These are phyloP conservation scores for Ovibos moschatus DNA, from an alignment of 2,113 vertebrate species.

Conservation along the genomic window DNA sequence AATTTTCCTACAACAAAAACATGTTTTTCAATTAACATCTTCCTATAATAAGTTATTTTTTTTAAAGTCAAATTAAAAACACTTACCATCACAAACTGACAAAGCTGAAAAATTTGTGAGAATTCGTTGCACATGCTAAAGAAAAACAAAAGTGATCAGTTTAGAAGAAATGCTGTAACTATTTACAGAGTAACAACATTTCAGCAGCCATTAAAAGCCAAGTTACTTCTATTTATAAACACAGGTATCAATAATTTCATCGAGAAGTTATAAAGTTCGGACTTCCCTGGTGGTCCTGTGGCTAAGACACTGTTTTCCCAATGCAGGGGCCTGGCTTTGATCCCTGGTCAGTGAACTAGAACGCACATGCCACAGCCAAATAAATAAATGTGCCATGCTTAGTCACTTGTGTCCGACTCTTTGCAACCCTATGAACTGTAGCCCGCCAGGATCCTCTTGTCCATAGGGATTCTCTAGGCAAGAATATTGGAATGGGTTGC, in stretches of 20 bases:
- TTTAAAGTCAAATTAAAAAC: background rate
- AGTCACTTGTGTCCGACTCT: background rate
- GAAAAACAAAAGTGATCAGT: slow-evolving; percentile 23
- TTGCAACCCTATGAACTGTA: background rate
- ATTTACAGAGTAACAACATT: background rate
- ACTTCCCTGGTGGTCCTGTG: background rate
- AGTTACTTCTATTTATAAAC: background rate
- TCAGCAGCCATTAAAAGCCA: background rate
- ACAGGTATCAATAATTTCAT: background rate
- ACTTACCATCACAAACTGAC: slow-evolving; percentile 99
- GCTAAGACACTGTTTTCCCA: background rate
- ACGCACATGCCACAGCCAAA: background rate
- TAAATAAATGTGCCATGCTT: background rate
- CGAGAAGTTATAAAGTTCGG: background rate
- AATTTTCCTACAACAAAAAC: slow-evolving; percentile 90
- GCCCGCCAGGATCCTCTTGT: background rate
- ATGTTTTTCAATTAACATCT: slow-evolving; percentile 7
- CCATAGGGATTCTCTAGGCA: background rate
- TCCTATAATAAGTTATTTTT: background rate
- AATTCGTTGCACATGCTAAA: slow-evolving; percentile 99
- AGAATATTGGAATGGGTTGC: background rate
- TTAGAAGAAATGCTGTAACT: background rate
- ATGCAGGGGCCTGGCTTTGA: background rate
- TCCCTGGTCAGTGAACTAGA: background rate
- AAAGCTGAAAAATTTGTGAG: slow-evolving; percentile 99